Base-by-base conservation (phyloP, 2,797 vertebrate species). In the Chelmon rostratus region DNA sequence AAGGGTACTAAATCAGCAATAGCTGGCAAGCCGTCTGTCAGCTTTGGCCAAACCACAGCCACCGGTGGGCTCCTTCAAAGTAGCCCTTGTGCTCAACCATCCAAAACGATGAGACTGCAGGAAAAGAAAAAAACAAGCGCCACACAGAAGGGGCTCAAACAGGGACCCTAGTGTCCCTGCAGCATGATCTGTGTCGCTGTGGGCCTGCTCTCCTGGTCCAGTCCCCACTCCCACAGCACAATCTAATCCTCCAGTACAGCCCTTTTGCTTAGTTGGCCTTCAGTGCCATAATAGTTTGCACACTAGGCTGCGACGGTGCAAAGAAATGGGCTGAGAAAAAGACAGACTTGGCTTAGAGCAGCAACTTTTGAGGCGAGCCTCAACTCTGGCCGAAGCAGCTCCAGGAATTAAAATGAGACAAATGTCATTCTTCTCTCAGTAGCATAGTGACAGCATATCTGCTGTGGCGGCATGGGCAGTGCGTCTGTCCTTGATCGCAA, bases 31-130 rank as follows among this genome's bases (percentile, higher is more conserved):
- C 77, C 54, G 86, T 86, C 81, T 73, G 82, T 92, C 85, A 90
- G 88, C 90, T 89, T 89, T 77, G 90, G 93, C 93, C 89, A 85
- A 92, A 90, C 81, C 89, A 85, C 90, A 86, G 86, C 91, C 90
- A 92, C 91, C 78, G 72, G 88, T 92, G 85, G 91, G 86, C 89
- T 93, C 84, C 88, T 91, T 94, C 92, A 95, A 93, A 94, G 94
- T 94, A 63, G 65, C 86, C 89, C 91, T 95, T 93, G 94, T 94
- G 79, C 81, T 94, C 84, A 81, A 94, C 85, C 91, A 94, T 94
- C 86, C 88, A 94, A 94, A 92, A 79, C 49, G 69, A 89, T 73
- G 78, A 88, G 89, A 91, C 86, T 84, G 86, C 76, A 89, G 84
- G 40, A 53, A 85, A 83, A 42, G 35, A 62, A 59, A 35, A 38